Evolutionary conservation across 2,113 vertebrate genomes (phyloP).

Genomic region (Terrapene triunguis): DNA sequence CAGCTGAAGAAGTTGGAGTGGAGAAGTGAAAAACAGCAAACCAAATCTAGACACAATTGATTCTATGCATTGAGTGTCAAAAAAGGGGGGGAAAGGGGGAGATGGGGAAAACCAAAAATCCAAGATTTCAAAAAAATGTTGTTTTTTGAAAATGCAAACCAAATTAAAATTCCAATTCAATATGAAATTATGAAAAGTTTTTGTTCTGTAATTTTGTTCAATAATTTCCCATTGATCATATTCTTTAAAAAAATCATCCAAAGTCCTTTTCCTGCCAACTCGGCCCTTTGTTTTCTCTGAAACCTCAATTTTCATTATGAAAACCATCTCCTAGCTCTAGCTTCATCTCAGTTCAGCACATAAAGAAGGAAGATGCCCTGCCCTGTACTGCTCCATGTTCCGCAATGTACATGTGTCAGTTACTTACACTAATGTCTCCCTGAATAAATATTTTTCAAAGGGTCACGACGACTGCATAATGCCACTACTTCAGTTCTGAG

Average conservation of each 20-base stretch:
- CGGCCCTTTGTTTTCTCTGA: not conserved
- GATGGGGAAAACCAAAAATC: not conserved
- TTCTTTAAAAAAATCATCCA: not conserved
- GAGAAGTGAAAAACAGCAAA: not conserved
- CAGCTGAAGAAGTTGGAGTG: not conserved
- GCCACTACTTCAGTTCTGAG: not conserved
- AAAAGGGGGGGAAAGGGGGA: not conserved
- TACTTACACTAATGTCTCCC: not conserved
- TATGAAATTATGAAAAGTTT: not conserved
- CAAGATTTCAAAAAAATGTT: not conserved
- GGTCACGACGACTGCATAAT: not conserved
- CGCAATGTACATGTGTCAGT: not conserved
- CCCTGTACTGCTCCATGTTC: not conserved
- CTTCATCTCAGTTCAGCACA: not conserved
- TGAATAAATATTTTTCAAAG: not conserved
- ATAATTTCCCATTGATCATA: not conserved
- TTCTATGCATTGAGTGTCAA: not conserved
- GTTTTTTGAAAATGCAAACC: not conserved
- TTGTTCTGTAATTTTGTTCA: not conserved
- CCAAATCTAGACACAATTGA: not conserved
- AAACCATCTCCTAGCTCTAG: not conserved
- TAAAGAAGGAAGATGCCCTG: not conserved
- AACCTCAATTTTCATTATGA: not conserved
- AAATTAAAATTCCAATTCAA: not conserved
- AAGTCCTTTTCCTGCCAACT: not conserved